Conservation (phyloP, 2,797 vertebrate genomes). For the Cyclopterus lumpus region DNA sequence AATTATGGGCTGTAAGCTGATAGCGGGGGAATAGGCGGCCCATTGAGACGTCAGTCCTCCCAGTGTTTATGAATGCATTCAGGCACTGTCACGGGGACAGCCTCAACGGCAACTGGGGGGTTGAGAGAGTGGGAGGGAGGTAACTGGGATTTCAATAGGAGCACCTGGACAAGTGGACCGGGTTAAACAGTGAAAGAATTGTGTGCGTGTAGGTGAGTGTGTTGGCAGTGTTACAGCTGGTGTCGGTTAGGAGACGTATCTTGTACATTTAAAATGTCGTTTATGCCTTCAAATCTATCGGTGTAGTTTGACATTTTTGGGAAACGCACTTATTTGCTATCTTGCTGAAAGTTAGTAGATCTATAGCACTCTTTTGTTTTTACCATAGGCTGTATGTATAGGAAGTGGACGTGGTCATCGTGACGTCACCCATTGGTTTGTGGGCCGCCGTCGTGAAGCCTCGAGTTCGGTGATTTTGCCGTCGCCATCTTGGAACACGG, state of each 20-base stretch:
- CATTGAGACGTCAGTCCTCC: slow-evolving; percentile 82
- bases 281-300: neutral
- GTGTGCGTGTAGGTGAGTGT: slow-evolving; percentile 24
- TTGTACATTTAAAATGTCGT: neutral
- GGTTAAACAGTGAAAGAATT: slow-evolving; percentile 60
- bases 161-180: slow-evolving; percentile 71
- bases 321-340: neutral
- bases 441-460: no score
- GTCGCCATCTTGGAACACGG: no score
- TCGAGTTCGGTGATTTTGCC: no score
- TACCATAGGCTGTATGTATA: neutral
- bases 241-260: slow-evolving; percentile 16
- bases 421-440: no score
- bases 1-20: slow-evolving; percentile 87
- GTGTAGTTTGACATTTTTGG: neutral
- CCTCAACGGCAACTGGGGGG: slow-evolving; percentile 44
- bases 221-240: slow-evolving; percentile 37
- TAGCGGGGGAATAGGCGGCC: slow-evolving; percentile 80
- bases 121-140: slow-evolving; percentile 51
- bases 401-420: no score
- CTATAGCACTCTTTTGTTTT: neutral
- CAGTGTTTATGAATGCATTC: slow-evolving; percentile 72
- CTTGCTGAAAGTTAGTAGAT: neutral
- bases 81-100: slow-evolving; percentile 59
- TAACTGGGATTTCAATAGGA: slow-evolving; percentile 61